Base-by-base conservation (phyloP, 2,797 vertebrate genomes). In the Atherinosoma microstoma region DNA sequence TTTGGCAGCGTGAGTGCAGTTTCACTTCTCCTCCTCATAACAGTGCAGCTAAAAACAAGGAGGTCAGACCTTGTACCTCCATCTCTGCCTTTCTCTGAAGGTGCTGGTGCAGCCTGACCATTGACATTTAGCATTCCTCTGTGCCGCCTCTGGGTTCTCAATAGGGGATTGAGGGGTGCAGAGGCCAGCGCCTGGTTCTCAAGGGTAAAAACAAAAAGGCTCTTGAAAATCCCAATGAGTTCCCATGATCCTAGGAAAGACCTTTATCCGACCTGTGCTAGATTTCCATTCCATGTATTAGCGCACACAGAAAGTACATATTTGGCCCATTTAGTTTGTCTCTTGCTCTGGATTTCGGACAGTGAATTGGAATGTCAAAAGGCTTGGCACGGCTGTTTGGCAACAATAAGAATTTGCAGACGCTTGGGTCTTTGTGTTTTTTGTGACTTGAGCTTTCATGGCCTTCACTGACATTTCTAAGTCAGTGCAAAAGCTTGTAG, bases 131-230 rank as follows among this genome's bases (percentile, higher is more conserved):
- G 83, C 91, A 94, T 94, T 93, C 92, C 90, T 93, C 87, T 2
- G 57, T 20, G 74, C 90, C 85, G 91, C 92, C 89, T 89, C 89
- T 91, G 89, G 89, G 85, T 93, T 87, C 88, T 91, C 91, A 95
- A 84, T 86, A 83, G 93, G 94, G 95, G 96, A 96, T 95, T 94
- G 94, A 95, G 91, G 89, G 93, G 92, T 87, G 75, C 85, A 91
- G 78, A 94, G 93, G 94, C 94, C 94, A 95, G 89, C 80, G 84
- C 87, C 84, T 87, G 92, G 91, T 93, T 92, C 93, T 95, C 92
- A 92, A 89, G 94, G 94, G 94, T 94, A 94, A 93, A 96, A 96
- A 97, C 96, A 97, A 97, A 95, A 97, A 96, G 95, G 91, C 95
- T 94, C 94, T 96, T 97, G 94, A 96, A 95, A 96, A 95, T 96